These are phyloP conservation scores for Cephalopholis sonnerati DNA, from an alignment of 2,113 vertebrate genomes.

Conservation along the genomic window DNA sequence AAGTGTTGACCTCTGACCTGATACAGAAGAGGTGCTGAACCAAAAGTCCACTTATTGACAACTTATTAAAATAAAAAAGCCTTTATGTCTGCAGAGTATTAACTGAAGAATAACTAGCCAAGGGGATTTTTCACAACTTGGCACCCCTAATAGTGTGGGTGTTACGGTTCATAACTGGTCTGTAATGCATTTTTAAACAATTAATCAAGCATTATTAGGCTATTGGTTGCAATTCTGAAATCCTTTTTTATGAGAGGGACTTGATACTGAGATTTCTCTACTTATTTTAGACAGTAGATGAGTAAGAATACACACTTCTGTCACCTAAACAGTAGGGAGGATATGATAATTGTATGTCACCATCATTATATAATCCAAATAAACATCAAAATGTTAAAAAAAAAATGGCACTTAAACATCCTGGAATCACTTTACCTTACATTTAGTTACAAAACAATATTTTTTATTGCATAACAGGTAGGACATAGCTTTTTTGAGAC, in stretches of 20 bases:
- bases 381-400: no score
- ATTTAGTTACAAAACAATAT: no score
- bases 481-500: no score
- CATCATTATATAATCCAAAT: no score
- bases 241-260: background rate
- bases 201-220: background rate
- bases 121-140: background rate
- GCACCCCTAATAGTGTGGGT: background rate
- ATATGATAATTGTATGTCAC: no score
- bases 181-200: background rate
- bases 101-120: background rate
- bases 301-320: background rate
- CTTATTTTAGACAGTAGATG: background rate
- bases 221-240: background rate
- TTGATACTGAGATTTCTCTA: background rate
- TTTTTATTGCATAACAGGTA: no score
- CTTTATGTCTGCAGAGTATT: background rate
- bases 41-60: background rate
- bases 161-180: background rate
- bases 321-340: no score
- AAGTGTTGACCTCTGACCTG: background rate
- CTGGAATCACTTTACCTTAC: no score
- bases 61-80: background rate
- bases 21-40: background rate
- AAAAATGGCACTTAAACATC: no score